phyloP scores from a whole-genome alignment of 1,140 invertebrate species.

The Zaprionus kolodkinae region DNA sequence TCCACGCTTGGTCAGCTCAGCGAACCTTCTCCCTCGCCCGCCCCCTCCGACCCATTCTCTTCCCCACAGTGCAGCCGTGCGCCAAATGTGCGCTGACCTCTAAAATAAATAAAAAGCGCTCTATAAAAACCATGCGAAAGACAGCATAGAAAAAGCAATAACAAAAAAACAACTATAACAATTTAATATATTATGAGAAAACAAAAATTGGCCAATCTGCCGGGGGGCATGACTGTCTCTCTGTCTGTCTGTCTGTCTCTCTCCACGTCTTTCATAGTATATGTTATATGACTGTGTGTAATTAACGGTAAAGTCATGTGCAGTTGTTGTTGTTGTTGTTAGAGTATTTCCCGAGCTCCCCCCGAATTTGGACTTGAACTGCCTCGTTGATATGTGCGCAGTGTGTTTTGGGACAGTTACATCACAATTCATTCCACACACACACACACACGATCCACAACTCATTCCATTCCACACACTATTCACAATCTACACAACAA shows the following conservation, averaged over 20 bases:
- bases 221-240: neutral
- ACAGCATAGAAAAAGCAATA: slow-evolving; percentile 43
- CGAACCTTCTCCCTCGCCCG: neutral
- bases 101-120: slow-evolving; percentile 66
- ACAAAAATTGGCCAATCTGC: slow-evolving; percentile 71
- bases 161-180: slow-evolving; percentile 38
- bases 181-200: slow-evolving; percentile 72
- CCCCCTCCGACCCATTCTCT: too few species aligned
- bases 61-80: slow-evolving; percentile 56
- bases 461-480: slow-evolving; percentile 30
- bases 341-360: slow-evolving; percentile 44
- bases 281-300: slow-evolving; percentile 54
- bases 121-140: slow-evolving; percentile 57
- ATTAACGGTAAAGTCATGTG: slow-evolving; percentile 77
- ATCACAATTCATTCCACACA: slow-evolving; percentile 64
- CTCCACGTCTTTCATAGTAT: neutral
- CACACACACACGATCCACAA: slow-evolving; percentile 45
- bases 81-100: slow-evolving; percentile 79
- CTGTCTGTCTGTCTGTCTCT: neutral
- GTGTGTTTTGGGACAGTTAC: slow-evolving; percentile 78
- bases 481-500: slow-evolving; percentile 30
- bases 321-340: slow-evolving; percentile 37
- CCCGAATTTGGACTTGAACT: slow-evolving; percentile 79
- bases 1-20: neutral
- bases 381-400: slow-evolving; percentile 80